Evolutionary conservation across 1,140 invertebrate genomes (phyloP).

Genomic region (Aphelinus atriplicis): DNA sequence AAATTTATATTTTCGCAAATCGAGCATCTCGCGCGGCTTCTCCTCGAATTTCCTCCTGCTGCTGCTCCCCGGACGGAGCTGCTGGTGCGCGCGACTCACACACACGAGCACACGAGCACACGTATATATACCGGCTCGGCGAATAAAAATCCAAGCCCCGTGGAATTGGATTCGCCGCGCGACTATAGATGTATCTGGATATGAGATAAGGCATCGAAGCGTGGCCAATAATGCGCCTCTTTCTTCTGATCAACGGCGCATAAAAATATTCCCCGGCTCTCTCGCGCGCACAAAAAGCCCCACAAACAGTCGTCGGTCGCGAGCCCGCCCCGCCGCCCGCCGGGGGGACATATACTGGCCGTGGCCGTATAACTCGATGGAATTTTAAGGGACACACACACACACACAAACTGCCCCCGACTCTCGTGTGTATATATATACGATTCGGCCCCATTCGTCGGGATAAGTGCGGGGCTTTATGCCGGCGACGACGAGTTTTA

Average conservation of each 20-base stretch:
- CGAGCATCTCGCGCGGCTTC: not conserved
- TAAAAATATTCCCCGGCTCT: conserved; percentile 32
- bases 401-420: too few species aligned
- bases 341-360: too few species aligned
- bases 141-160: conserved; percentile 24
- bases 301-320: not conserved
- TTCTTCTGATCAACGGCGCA: conserved; percentile 40
- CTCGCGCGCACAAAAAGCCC: not conserved
- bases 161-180: conserved; percentile 30
- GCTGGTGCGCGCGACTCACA: not conserved
- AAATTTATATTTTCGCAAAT: conserved; percentile 32
- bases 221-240: conserved; percentile 39
- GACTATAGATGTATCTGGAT: conserved; percentile 29
- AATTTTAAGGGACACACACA: too few species aligned
- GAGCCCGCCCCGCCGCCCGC: too few species aligned
- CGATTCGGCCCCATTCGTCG: too few species aligned
- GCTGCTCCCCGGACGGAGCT: too few species aligned
- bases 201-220: conserved; percentile 40
- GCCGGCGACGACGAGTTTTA: too few species aligned
- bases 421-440: too few species aligned
- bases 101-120: too few species aligned
- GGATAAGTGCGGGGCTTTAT: too few species aligned
- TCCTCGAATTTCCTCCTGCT: not conserved
- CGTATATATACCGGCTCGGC: not conserved
- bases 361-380: too few species aligned